Conservation (phyloP, 1,140 invertebrate species). For the Trichonephila clavipes region DNA sequence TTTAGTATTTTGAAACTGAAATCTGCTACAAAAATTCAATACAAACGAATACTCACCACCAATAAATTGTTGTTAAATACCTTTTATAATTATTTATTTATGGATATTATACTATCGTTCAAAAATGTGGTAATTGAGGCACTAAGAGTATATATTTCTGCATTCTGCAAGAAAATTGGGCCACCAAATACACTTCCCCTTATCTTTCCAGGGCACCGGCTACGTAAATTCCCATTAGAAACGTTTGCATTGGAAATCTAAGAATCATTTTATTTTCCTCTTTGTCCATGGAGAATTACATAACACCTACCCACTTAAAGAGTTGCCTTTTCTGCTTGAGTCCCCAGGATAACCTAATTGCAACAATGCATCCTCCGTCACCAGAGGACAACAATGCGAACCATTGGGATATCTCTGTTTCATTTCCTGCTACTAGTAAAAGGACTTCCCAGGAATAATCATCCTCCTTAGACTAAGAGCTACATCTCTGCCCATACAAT, state of each 20-base stretch:
- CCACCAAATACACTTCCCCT: not conserved
- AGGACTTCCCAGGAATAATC: conserved; percentile 29
- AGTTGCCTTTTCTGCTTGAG: conserved; percentile 9
- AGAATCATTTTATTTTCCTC: conserved; percentile 51
- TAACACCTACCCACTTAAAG: conserved; percentile 38
- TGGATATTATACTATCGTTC: no score
- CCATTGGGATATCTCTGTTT: conserved; percentile 36
- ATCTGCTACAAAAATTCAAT: no score
- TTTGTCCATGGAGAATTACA: conserved; percentile 46
- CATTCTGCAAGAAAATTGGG: not conserved
- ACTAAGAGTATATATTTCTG: not conserved
- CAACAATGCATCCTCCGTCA: conserved; percentile 24
- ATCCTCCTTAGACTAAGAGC: conserved; percentile 15
- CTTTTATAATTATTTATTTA: no score
- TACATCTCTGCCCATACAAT: not conserved
- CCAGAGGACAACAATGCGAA: conserved; percentile 28
- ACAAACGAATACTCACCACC: no score
- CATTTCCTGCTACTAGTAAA: conserved; percentile 33
- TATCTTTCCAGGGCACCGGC: conserved; percentile 13
- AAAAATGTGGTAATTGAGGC: not conserved
- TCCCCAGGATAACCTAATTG: conserved; percentile 49
- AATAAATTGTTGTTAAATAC: no score
- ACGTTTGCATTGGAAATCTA: conserved; percentile 41
- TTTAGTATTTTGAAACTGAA: no score
- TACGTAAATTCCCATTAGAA: conserved; percentile 51